These are phyloP conservation scores for Emydura subglobosa DNA, from an alignment of 2,113 vertebrate species.

Conservation along the genomic window DNA sequence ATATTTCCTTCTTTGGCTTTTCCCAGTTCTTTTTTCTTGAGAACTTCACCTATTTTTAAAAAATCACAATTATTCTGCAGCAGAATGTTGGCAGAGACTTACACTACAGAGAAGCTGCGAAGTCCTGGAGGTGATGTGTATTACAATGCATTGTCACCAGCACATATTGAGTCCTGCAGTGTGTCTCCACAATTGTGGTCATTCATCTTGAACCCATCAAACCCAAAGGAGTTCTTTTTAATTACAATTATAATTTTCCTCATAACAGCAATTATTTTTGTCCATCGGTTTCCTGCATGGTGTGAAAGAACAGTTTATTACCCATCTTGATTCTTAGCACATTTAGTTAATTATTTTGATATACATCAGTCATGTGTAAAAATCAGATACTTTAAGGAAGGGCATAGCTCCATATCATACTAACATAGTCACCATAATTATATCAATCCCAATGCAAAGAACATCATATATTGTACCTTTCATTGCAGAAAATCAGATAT, in stretches of 20 bases:
- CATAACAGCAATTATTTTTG: constrained; percentile 13
- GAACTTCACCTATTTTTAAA: not conserved
- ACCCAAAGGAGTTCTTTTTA: not conserved
- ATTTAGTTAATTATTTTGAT: constrained; percentile 36
- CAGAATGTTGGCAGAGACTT: not conserved
- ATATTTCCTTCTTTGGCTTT: not conserved
- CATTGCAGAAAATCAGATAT: constrained; percentile 5
- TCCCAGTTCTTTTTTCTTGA: not conserved
- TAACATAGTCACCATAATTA: constrained; percentile 25
- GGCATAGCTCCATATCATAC: constrained; percentile 18
- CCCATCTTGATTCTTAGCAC: not conserved
- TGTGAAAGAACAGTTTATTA: constrained; percentile 31
- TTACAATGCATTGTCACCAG: too few species aligned
- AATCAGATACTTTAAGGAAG: constrained; percentile 63
- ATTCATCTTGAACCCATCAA: not conserved
- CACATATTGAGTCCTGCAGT: not conserved
- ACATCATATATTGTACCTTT: not conserved
- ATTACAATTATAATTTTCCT: not conserved
- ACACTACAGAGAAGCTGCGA: not conserved
- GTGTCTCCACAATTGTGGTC: not conserved
- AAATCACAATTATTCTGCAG: not conserved
- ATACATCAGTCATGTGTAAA: constrained; percentile 50
- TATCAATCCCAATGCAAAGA: constrained; percentile 13
- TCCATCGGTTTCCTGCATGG: not conserved
- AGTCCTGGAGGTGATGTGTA: not conserved